These are phyloP conservation scores for Melieria omissa DNA, from an alignment of 2,888 invertebrate genomes.

Conservation along the genomic window DNA sequence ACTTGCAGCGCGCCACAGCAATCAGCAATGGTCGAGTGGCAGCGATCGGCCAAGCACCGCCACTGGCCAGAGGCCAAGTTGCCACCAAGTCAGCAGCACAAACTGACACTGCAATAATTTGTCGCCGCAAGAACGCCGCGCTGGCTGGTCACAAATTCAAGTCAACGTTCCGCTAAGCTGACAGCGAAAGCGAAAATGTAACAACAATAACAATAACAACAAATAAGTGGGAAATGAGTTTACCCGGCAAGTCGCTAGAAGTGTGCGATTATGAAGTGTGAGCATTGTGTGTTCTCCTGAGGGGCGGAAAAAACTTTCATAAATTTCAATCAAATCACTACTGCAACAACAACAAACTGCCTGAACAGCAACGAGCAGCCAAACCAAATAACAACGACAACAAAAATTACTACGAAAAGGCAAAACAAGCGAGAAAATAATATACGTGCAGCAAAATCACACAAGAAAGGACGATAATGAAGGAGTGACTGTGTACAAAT, in stretches of 20 bases:
- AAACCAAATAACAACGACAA: too few species aligned
- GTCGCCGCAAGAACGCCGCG: constrained; percentile 34
- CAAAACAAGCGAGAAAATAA: constrained; percentile 18
- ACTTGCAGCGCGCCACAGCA: neutral
- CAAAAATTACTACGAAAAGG: neutral
- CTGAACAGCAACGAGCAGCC: too few species aligned
- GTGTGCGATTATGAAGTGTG: constrained; percentile 8
- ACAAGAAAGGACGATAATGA: constrained; percentile 48
- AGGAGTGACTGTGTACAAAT: constrained; percentile 29
- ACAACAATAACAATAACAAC: constrained; percentile 5
- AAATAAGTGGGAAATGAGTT: neutral
- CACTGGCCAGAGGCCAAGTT: too few species aligned
- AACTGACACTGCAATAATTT: constrained; percentile 43
- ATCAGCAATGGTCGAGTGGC: neutral
- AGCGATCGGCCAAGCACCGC: too few species aligned
- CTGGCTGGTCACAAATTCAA: constrained; percentile 41
- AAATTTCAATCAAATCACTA: constrained; percentile 62
- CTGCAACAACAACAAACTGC: too few species aligned
- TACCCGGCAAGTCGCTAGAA: too few species aligned
- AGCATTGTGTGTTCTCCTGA: neutral
- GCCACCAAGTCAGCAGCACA: neutral
- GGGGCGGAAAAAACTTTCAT: constrained; percentile 44
- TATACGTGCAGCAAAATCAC: neutral
- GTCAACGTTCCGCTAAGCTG: constrained; percentile 13
- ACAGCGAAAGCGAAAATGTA: constrained; percentile 46